Evolutionary conservation across 2,888 invertebrate genomes (phyloP), one percentile per base, ranked within the genome.

Genomic region (Acrocyrtus sp.): DNA sequence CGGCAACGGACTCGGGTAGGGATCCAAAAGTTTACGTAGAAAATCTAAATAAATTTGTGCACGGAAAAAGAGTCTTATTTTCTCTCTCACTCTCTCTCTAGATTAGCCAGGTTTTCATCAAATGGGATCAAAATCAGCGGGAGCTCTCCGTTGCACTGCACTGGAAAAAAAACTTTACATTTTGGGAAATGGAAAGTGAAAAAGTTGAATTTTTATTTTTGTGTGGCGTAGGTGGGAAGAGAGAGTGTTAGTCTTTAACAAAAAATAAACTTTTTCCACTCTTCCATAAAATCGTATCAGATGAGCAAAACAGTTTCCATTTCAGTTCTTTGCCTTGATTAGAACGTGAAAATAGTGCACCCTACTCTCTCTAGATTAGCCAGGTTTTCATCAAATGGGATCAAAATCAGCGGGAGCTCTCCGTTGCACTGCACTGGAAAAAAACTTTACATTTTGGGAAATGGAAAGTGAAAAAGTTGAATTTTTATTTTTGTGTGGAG

Each of bases 361-460:
- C n/a, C n/a, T 48, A 61, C 12, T 39, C 19, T 34, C 50, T 27
- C 10, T 17, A 19, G 2, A 17, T 4, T 8, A 51, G 39, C 15
- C 19, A 48, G 21, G 48, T 48, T 60, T 48, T 66, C 54, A 54
- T 63, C 63, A 72, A 72, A 72, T 72, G 60, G 72, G 72, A 72
- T 72, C 72, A 66, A 72, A 60, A 65, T 72, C 72, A 72, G 66
- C 54, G 34, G 72, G 60, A 61, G 66, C 41, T n/a, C n/a, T 48
- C 21, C 12, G 48, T 21, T 17, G 17, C 15, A 51, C 26, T 58
- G 3, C n/a, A 45, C 19, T 27, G 45, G 27, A 45, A 45, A 58
- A 27, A 29, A 45, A 58, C 45, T 27, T 43, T 58, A 45, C 27
- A 27, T 58, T 58, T 45, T 45, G 6, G 45, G 58, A 41, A 43